Base-by-base conservation (phyloP, 2,797 vertebrate genomes). In the Synaphobranchus kaupii region DNA sequence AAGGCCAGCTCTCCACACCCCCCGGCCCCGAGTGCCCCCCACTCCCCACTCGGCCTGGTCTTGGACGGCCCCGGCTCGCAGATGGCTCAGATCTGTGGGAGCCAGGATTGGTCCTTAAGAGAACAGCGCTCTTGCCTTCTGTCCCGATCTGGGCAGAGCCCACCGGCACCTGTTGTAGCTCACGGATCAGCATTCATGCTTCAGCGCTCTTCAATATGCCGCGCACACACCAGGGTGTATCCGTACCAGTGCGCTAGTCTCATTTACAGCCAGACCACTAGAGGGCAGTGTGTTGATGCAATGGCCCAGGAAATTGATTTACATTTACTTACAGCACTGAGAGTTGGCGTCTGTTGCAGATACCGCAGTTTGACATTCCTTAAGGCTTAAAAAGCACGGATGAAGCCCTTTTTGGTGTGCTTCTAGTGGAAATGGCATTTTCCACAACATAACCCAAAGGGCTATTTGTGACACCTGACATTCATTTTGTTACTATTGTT, bases 141-240 rank as follows among this genome's bases (percentile, higher is more conserved):
- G 94, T 94, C 94, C 95, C 93, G 93, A 96, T 94, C 95, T 96
- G 95, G 94, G 94, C 90, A 44, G 91, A 93, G 94, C 93, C 91
- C 81, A 68, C 83, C 86, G 87, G 87, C 91, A 92, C 91, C 91
- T 92, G 92, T 90, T 90, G 88, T 66, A 39, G 80, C 80, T 48
- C 58, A 83, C 48, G 80, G 44, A 88, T 90, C 91, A 91, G 90
- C 90, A 90, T 88, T 90, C 90, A 4, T 47, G 81, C 82, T 52
- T 66, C 78, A 54, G 80, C 80, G 44, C 78, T 20, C 80, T 71
- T 28, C 28, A 4, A 82, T 20, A 66, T 47, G 25, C 85, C 78
- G 54, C 56, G 56, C 25, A 12, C 85, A 44, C 76, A 52, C 73
- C 58, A 58, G 44, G 56, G 20, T 6, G 8, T 9, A 31, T 81